A percentile compares a stretch with the other conserved stretches of the same genome.
phyloP scores from a whole-genome alignment of 1,140 invertebrate species.

The Uloborus diversus region DNA sequence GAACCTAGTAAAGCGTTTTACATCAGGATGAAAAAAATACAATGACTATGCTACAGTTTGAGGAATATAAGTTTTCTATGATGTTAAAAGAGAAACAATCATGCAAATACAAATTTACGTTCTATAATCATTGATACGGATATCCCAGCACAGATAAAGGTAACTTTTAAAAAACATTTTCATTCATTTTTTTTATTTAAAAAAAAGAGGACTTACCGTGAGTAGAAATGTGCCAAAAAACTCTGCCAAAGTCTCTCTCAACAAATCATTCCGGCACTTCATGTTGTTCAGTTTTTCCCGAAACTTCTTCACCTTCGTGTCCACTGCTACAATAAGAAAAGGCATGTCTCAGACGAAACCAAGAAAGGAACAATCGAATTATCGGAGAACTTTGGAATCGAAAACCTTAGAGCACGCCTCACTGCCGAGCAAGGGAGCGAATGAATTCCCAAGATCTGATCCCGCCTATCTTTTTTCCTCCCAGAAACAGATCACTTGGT shows the following conservation, averaged over 20 bases:
- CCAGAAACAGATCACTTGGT: slow-evolving; percentile 29
- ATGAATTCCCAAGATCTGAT: slow-evolving; percentile 5
- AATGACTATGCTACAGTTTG: too few species aligned
- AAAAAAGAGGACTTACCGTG: slow-evolving; percentile 68
- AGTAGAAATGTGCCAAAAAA: slow-evolving; percentile 69
- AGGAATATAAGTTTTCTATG: too few species aligned
- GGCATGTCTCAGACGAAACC: neutral
- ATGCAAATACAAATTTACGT: too few species aligned
- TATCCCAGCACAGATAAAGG: too few species aligned
- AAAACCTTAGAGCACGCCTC: neutral
- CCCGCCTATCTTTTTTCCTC: slow-evolving; percentile 14
- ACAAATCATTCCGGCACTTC: slow-evolving; percentile 54
- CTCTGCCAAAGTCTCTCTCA: slow-evolving; percentile 67
- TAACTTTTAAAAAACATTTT: too few species aligned
- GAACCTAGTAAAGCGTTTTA: too few species aligned
- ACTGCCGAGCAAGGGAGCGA: neutral
- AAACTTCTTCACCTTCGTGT: slow-evolving; percentile 27
- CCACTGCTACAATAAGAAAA: slow-evolving; percentile 32
- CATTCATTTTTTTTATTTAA: too few species aligned
- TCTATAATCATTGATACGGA: too few species aligned
- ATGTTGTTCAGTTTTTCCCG: slow-evolving; percentile 29
- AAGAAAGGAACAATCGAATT: neutral
- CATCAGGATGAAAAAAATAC: too few species aligned
- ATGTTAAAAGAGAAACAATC: too few species aligned
- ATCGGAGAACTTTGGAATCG: neutral